phyloP scores from a whole-genome alignment of 1,140 invertebrate species.

The Hycleus cichorii region DNA sequence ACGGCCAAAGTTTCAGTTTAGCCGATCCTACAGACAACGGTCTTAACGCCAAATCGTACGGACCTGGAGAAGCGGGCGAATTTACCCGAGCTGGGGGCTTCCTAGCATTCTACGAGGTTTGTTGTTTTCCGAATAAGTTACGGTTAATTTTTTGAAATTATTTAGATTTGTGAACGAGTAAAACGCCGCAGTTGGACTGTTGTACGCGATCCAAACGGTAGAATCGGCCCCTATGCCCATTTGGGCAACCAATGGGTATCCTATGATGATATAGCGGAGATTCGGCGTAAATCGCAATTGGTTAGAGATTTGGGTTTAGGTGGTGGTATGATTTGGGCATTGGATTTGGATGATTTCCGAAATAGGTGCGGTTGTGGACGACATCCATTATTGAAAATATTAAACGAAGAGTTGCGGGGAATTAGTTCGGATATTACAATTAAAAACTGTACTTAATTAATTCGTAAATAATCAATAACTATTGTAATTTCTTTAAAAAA shows the following conservation, averaged over 20 bases:
- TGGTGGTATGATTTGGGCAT: slow-evolving; percentile 74
- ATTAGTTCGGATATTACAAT: slow-evolving; percentile 23
- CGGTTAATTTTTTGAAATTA: slow-evolving; percentile 44
- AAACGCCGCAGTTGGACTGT: slow-evolving; percentile 58
- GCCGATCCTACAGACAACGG: slow-evolving; percentile 50
- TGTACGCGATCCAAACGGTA: slow-evolving; percentile 51
- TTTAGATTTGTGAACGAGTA: slow-evolving; percentile 56
- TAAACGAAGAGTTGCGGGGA: slow-evolving; percentile 49
- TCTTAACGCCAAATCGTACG: slow-evolving; percentile 58
- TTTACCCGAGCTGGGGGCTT: slow-evolving; percentile 73
- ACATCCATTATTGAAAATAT: slow-evolving; percentile 49
- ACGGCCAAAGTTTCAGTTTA: slow-evolving; percentile 75
- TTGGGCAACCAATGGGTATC: slow-evolving; percentile 73
- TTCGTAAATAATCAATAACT: neutral
- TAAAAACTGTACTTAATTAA: slow-evolving; percentile 33
- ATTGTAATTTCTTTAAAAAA: neutral
- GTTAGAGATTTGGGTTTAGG: slow-evolving; percentile 54
- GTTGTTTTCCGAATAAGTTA: slow-evolving; percentile 67
- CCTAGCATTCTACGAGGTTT: slow-evolving; percentile 77
- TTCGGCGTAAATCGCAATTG: slow-evolving; percentile 51
- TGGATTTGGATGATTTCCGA: slow-evolving; percentile 68
- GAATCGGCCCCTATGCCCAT: slow-evolving; percentile 67
- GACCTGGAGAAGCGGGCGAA: slow-evolving; percentile 69
- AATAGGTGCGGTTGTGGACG: slow-evolving; percentile 57
- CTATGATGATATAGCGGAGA: slow-evolving; percentile 66